Evolutionary conservation across 2,888 invertebrate species (phyloP).

Genomic region (Tolmerus cingulatus): DNA sequence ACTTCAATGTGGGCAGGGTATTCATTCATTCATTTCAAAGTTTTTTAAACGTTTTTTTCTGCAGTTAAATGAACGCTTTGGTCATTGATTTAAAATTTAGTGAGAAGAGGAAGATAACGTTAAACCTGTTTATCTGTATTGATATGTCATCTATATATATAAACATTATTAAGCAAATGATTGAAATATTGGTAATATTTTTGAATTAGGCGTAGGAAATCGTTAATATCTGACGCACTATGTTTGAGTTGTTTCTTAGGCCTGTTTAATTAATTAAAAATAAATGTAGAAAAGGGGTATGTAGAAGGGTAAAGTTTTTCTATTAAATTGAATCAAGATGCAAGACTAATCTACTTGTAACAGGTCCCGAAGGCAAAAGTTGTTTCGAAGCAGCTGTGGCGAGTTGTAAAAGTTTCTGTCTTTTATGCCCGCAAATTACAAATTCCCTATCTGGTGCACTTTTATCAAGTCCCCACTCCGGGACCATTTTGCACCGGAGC

Average conservation of each 20-base stretch:
- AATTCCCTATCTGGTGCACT: background rate
- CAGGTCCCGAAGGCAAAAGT: background rate
- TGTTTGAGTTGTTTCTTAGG: no score
- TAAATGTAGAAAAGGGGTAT: background rate
- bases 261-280: no score
- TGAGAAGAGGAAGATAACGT: background rate
- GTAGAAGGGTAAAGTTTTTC: background rate
- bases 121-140: background rate
- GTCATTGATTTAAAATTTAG: background rate
- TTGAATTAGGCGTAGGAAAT: no score
- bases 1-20: background rate
- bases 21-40: background rate
- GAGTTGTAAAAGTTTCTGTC: background rate
- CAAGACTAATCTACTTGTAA: background rate
- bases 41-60: background rate
- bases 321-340: background rate
- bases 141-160: no score
- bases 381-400: background rate
- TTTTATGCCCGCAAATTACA: background rate
- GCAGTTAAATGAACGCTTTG: background rate
- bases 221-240: no score
- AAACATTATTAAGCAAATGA: no score
- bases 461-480: background rate
- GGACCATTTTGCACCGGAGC: background rate
- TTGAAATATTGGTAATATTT: no score